phyloP scores from a whole-genome alignment of 30 jellyfish, hydroid and myxozoan genomes.

The Mastigias papua region DNA sequence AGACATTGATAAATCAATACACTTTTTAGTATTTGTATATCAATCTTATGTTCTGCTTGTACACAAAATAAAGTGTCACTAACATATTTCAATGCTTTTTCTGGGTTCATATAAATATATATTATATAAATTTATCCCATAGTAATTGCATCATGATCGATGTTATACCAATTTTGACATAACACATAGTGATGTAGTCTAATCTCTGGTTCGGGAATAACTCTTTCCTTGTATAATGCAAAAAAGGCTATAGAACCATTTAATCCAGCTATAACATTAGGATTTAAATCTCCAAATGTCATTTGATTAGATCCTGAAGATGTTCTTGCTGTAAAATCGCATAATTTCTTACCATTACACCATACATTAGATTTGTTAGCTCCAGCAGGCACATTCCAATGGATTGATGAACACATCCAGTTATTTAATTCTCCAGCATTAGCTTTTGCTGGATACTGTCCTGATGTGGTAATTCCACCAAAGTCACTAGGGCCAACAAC shows the following conservation, averaged over 20 bases:
- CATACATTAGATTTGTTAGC: slow-evolving; percentile 36
- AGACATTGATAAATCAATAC: slow-evolving; percentile 1
- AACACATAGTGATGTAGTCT: slow-evolving; percentile 11
- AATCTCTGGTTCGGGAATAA: neutral
- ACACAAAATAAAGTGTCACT: neutral
- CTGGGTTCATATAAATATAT: neutral
- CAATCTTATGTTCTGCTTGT: neutral
- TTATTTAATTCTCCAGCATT: slow-evolving; percentile 60
- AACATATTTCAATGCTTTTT: neutral
- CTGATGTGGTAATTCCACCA: neutral
- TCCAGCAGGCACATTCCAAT: slow-evolving; percentile 56
- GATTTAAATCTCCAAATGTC: slow-evolving; percentile 69
- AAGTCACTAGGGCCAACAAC: slow-evolving; percentile 20
- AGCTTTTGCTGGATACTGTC: slow-evolving; percentile 30
- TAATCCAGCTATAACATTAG: slow-evolving; percentile 13
- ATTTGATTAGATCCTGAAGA: slow-evolving; percentile 43
- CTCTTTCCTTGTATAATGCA: slow-evolving; percentile 16
- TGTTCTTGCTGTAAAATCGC: slow-evolving; percentile 54
- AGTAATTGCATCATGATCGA: neutral
- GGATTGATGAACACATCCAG: slow-evolving; percentile 24
- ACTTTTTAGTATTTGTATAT: neutral
- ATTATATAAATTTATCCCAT: neutral
- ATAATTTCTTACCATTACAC: slow-evolving; percentile 62
- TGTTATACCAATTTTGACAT: slow-evolving; percentile 21
- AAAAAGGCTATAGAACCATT: slow-evolving; percentile 43